Evolutionary conservation across 2,113 vertebrate species (phyloP), one percentile per base, ranked within the genome.

Genomic region (Sapajus apella): DNA sequence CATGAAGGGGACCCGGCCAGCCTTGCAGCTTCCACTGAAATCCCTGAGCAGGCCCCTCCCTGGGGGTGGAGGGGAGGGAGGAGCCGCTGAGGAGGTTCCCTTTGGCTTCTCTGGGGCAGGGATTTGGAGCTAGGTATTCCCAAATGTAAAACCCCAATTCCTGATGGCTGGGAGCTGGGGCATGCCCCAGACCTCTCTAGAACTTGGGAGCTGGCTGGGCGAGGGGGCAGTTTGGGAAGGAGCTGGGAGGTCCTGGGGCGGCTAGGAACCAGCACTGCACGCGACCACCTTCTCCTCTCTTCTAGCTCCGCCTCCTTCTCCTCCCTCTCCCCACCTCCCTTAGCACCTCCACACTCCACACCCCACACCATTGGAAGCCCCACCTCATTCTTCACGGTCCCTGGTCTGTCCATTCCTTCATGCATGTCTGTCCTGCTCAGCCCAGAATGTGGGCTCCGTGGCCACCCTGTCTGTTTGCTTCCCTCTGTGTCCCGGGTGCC

Each of bases 361-460:
- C 50, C 50, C 4, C 50, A 52, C 50, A 17, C 50, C 50, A 17
- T 45, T 58, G 66, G 21, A n/a, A 75, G 76, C 17, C 2, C 66
- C 40, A 2, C 35, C 12, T 18, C 43, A 45, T 20, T 11, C 18
- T 8, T 32, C 66, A 13, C 3, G 64, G 81, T 16, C n/a, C 58
- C 43, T 5, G 8, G 30, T 16, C n/a, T 14, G 23, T 12, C 47
- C 3, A 5, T 2, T 35, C 18, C 68, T 17, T 14, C 40, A 5
- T 43, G 32, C 0, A 1, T 3, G 61, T n/a, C 61, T 1, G 5
- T 72, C 70, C 68, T 66, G n/a, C 20, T 23, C 5, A 1, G 12
- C 68, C 20, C 37, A 20, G 50, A 79, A 12, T 1, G 14, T 30
- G 68, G 45, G 13, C 32, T 47, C 43, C 0, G 1, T 1, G 21